These are phyloP conservation scores for Tangachromis dhanisi DNA, from an alignment of 2,113 vertebrate species.

Conservation along the genomic window DNA sequence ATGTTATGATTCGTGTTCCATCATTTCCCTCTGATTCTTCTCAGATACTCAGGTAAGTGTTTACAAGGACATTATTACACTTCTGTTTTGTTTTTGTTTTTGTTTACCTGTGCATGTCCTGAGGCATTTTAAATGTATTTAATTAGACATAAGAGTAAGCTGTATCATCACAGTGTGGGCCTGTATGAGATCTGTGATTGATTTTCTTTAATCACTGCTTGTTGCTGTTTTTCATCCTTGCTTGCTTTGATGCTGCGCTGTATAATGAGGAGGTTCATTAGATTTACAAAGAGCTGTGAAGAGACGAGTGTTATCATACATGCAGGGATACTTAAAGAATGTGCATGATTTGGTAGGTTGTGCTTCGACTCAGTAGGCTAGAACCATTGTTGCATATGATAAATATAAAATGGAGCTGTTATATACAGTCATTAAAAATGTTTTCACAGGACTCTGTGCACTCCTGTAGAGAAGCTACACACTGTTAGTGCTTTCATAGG, in stretches of 20 bases:
- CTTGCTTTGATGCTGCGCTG: not conserved
- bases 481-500: not conserved
- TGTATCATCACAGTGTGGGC: not conserved
- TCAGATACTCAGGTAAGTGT: not conserved
- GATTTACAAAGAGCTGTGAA: not conserved
- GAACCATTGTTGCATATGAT: not conserved
- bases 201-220: not conserved
- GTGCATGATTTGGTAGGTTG: not conserved
- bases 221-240: not conserved
- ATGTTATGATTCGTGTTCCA: not conserved
- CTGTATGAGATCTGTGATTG: not conserved
- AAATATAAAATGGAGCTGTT: not conserved
- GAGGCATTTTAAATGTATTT: not conserved
- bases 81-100: accelerated
- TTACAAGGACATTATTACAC: not conserved
- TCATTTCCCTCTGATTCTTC: not conserved
- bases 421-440: not conserved
- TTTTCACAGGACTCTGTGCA: not conserved
- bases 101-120: not conserved
- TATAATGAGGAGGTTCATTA: not conserved
- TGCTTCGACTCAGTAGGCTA: not conserved
- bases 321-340: not conserved
- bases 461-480: not conserved
- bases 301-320: not conserved
- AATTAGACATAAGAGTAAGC: not conserved